Evolutionary conservation across 2,888 invertebrate species (phyloP).

Genomic region (Sarcophaga carnaria): DNA sequence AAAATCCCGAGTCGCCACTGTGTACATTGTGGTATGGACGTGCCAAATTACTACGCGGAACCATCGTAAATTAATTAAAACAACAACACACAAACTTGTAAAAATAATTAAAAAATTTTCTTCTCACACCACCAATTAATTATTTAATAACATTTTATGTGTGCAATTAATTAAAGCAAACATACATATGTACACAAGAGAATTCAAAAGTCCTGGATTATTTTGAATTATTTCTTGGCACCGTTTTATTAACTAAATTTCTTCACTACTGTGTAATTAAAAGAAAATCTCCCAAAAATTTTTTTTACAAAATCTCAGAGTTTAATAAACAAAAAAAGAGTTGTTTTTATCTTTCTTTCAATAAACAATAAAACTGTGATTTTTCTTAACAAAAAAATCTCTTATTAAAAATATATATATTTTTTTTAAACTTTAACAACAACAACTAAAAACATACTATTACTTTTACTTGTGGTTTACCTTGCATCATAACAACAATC

Average conservation of each 20-base stretch:
- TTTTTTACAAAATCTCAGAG: slow-evolving; percentile 31
- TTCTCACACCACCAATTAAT: slow-evolving; percentile 1
- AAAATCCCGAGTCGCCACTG: no score
- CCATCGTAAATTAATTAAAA: slow-evolving; percentile 63
- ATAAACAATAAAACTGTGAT: slow-evolving; percentile 43
- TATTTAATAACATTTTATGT: slow-evolving; percentile 50
- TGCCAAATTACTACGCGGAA: slow-evolving; percentile 73
- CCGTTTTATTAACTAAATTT: slow-evolving; percentile 3
- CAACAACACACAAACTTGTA: slow-evolving; percentile 45
- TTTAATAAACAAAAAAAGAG: slow-evolving; percentile 4
- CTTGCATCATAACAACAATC: slow-evolving; percentile 71
- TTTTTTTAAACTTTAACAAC: slow-evolving; percentile 13
- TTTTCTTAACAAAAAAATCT: slow-evolving; percentile 47
- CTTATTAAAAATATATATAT: slow-evolving; percentile 12
- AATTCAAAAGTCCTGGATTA: slow-evolving; percentile 80
- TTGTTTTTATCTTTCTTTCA: slow-evolving; percentile 1
- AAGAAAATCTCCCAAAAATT: slow-evolving; percentile 7
- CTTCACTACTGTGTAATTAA: slow-evolving; percentile 26
- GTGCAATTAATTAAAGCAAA: slow-evolving; percentile 63
- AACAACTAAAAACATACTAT: slow-evolving; percentile 47
- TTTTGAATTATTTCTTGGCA: slow-evolving; percentile 75
- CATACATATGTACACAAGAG: slow-evolving; percentile 32
- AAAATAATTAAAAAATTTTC: slow-evolving; percentile 37
- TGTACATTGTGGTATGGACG: slow-evolving; percentile 71
- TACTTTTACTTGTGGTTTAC: slow-evolving; percentile 70